phyloP scores from a whole-genome alignment of 2,797 vertebrate species.

The Myotis daubentonii region DNA sequence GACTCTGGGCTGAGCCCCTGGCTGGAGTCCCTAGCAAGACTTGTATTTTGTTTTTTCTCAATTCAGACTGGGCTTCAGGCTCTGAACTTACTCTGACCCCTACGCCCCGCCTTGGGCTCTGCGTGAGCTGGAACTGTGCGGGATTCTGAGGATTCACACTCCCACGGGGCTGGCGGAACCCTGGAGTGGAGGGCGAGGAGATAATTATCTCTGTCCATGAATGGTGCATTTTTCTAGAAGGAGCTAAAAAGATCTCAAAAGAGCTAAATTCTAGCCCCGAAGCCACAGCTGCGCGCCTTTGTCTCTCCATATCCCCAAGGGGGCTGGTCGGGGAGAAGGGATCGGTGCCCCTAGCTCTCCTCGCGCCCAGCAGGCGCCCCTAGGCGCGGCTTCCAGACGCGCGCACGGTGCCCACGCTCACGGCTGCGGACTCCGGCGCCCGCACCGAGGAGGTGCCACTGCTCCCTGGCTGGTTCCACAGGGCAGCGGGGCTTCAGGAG shows the following conservation, averaged over 20 bases:
- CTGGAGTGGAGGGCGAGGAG: neutral
- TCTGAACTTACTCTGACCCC: constrained; percentile 64
- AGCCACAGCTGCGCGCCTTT: neutral
- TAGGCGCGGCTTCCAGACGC: neutral
- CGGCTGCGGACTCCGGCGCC: neutral
- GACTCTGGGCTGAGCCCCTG: neutral
- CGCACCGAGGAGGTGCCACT: neutral
- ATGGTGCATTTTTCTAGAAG: constrained; percentile 20
- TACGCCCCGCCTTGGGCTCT: neutral
- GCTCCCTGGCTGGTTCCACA: neutral
- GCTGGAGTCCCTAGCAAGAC: neutral
- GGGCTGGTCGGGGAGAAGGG: neutral
- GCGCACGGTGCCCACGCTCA: neutral
- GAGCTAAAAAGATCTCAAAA: neutral
- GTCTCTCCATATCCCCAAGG: neutral
- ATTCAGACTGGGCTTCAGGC: neutral
- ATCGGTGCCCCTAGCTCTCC: neutral
- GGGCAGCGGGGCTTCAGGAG: neutral
- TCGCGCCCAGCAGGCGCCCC: neutral
- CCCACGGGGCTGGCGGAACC: neutral
- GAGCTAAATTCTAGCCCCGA: neutral
- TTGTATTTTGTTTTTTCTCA: neutral
- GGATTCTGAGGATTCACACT: neutral
- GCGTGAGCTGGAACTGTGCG: neutral
- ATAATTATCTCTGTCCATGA: neutral